Conservation (phyloP, 1,140 invertebrate genomes). For the Diachasmimorpha longicaudata region DNA sequence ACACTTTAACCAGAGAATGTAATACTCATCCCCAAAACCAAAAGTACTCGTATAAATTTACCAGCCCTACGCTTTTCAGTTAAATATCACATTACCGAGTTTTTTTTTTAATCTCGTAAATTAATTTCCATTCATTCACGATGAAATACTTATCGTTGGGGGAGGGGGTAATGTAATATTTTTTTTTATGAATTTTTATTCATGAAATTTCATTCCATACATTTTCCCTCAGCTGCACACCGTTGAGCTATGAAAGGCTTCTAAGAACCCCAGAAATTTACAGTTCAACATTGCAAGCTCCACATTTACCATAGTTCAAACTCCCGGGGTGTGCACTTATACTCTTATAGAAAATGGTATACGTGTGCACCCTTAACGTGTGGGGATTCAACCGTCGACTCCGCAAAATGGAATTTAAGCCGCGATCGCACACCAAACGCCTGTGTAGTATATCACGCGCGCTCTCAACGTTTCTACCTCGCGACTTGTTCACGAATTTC, state of each 20-base stretch:
- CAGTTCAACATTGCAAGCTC: background rate
- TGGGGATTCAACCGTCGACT: background rate
- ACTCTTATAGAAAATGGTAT: background rate
- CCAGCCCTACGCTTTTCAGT: background rate
- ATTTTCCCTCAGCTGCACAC: background rate
- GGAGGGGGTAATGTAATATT: background rate
- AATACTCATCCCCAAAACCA: background rate
- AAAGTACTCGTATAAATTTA: background rate
- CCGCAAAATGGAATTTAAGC: constrained; percentile 38
- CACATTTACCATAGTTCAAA: background rate
- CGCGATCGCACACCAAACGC: constrained; percentile 41
- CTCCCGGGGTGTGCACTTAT: background rate
- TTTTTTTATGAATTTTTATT: background rate
- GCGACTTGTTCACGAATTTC: constrained; percentile 7
- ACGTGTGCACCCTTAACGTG: background rate
- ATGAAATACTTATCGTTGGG: background rate
- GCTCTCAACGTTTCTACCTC: constrained; percentile 25
- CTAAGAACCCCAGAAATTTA: background rate
- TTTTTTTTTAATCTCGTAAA: too few relatives aligned
- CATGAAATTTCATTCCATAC: background rate
- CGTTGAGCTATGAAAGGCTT: background rate
- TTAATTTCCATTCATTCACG: too few relatives aligned
- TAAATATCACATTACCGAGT: background rate
- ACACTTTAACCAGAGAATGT: background rate
- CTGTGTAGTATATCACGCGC: constrained; percentile 27